Base-by-base conservation (phyloP, 2,797 vertebrate species). In the Phoeniculus purpureus region DNA sequence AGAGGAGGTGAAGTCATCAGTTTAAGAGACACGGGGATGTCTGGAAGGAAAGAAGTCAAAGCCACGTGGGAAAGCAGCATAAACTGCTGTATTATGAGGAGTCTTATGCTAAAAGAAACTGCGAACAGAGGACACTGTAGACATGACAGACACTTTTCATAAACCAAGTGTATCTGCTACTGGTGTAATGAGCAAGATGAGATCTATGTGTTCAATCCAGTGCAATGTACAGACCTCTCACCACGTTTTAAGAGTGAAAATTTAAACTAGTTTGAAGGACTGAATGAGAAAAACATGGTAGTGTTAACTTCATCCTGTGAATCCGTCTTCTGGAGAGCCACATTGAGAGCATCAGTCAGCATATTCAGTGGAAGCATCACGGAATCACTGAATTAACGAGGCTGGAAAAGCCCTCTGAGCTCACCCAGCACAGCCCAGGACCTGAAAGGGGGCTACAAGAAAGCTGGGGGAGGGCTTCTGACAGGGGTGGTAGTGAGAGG, bases 171-270 rank as follows among this genome's bases (percentile, higher is more conserved):
- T 8, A 76, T 16, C 32, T 82, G 47, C n/a, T 92, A 65, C 15
- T 71, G 54, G 40, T 64, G 34, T 31, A 90, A 79, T 22, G 51
- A 81, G 80, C 74, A 50, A 32, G 1, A 17, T 7, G 32, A 84
- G 16, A 43, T 45, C 18, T 54, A 19, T 4, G 20, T 52, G 64
- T 64, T 64, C 56, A 61, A 81, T 47, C 48, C 2, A 5, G 14
- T 19, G 62, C 0, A 0, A 58, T 0, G 1, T 34, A 81, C 18
- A 70, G 23, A 3, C 8, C 51, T 60, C 62, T 29, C 45, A 15
- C 18, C 40, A 47, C 21, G 21, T 45, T 60, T 55, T 23, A 72
- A 25, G 52, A 68, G 19, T 55, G 32, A 52, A 84, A 61, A 71
- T 17, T 64, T 22, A 8, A 77, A 70, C 18, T 11, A 81, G 21